phyloP scores from a whole-genome alignment of 2,888 invertebrate genomes.

The Sarcophaga carnaria region DNA sequence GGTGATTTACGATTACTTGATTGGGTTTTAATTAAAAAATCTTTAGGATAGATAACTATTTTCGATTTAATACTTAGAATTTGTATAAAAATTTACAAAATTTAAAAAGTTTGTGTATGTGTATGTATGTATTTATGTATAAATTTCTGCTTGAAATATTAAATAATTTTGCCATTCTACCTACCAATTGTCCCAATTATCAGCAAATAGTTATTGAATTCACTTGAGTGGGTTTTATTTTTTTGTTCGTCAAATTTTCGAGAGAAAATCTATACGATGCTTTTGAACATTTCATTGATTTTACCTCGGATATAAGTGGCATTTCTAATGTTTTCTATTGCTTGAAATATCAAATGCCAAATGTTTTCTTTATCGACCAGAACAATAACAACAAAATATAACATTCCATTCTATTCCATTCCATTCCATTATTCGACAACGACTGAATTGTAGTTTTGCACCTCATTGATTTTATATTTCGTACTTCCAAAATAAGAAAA shows the following conservation, averaged over 20 bases:
- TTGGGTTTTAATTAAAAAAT: too few species aligned
- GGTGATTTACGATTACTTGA: too few species aligned
- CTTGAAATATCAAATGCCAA: constrained; percentile 28
- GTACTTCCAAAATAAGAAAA: constrained; percentile 13
- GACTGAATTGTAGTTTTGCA: constrained; percentile 29
- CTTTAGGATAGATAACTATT: too few species aligned
- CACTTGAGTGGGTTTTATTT: constrained; percentile 5
- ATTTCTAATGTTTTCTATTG: constrained; percentile 21
- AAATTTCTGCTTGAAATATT: too few species aligned
- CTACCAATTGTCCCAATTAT: neutral
- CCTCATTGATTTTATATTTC: constrained; percentile 49
- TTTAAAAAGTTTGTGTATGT: too few species aligned
- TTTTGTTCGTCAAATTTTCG: neutral
- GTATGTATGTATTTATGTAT: too few species aligned
- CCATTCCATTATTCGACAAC: neutral
- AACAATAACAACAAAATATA: neutral
- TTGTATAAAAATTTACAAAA: too few species aligned
- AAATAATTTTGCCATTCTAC: too few species aligned
- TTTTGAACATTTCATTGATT: constrained; percentile 23
- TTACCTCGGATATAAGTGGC: neutral
- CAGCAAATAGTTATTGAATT: constrained; percentile 24
- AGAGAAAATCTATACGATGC: neutral
- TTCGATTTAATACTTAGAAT: too few species aligned
- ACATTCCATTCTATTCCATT: neutral
- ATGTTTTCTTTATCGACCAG: constrained; percentile 23